A percentile compares a stretch with the other conserved stretches of the same genome.
These are phyloP conservation scores for Cladopsammia gracilis DNA, from an alignment of 64 coral and sea anemone genomes.

Conservation along the genomic window DNA sequence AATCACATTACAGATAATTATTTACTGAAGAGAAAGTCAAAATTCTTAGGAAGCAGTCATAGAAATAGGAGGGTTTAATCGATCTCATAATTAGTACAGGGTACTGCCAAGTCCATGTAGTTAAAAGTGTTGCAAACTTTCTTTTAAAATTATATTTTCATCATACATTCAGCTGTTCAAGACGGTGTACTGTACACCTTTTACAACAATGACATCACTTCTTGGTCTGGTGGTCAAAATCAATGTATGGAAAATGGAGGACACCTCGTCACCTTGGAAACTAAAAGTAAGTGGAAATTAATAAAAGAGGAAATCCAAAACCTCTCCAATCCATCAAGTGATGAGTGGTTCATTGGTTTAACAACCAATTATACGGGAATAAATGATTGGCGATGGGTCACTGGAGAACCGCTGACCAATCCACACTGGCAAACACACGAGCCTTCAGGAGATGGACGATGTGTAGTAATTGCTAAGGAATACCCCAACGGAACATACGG, in stretches of 20 bases:
- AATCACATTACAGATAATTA: no score
- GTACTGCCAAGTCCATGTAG: no score
- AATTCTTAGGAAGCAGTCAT: no score
- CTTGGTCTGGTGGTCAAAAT: conserved; percentile 17
- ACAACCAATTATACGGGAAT: neutral
- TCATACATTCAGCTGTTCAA: neutral
- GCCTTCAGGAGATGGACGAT: conserved; percentile 56
- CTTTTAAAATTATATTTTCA: neutral
- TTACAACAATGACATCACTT: neutral
- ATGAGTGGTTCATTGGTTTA: conserved; percentile 68
- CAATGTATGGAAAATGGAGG: conserved; percentile 20
- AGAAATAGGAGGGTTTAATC: no score
- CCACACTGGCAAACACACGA: conserved; percentile 30
- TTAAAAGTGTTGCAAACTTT: no score
- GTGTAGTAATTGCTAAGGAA: conserved; percentile 42
- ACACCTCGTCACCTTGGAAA: conserved; percentile 49
- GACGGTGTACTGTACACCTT: conserved; percentile 23
- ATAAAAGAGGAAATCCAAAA: conserved; percentile 57
- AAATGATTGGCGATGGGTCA: conserved; percentile 55
- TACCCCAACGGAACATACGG: neutral
- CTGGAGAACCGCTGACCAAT: conserved; percentile 26
- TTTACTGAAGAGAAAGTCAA: no score
- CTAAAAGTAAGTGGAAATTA: conserved; percentile 60
- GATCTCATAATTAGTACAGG: no score
- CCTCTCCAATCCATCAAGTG: conserved; percentile 3